Conservation (phyloP, 2,888 invertebrate genomes). For the Ferrisia virgata region DNA sequence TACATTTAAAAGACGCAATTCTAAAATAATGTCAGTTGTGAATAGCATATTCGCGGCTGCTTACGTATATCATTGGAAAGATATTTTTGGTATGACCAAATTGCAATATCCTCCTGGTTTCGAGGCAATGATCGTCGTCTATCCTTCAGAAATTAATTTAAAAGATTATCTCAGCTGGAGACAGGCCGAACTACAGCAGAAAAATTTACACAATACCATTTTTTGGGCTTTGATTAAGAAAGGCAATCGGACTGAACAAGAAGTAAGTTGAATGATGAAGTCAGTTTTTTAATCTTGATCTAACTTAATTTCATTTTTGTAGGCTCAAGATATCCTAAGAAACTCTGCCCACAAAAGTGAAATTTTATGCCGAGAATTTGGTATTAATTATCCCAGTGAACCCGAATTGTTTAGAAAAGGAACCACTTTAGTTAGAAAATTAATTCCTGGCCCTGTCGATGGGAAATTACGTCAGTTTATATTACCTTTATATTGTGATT, state of each 20-base stretch:
- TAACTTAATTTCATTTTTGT: constrained; percentile 51
- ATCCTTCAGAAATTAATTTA: constrained; percentile 82
- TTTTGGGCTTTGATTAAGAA: constrained; percentile 87
- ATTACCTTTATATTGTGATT: constrained; percentile 71
- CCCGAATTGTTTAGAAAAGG: constrained; percentile 84
- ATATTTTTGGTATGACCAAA: constrained; percentile 68
- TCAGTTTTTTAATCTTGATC: not conserved
- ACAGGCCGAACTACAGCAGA: constrained; percentile 92
- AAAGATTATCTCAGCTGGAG: constrained; percentile 89
- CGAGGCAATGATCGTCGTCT: constrained; percentile 83
- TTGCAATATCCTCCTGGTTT: constrained; percentile 86
- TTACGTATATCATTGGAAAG: constrained; percentile 81
- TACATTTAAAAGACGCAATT: constrained; percentile 75
- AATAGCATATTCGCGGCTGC: constrained; percentile 85
- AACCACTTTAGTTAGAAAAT: constrained; percentile 72
- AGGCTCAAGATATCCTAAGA: constrained; percentile 83
- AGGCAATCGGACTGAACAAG: constrained; percentile 67
- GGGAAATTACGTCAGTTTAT: constrained; percentile 56
- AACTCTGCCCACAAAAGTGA: constrained; percentile 92
- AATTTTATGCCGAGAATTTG: constrained; percentile 82
- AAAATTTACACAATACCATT: constrained; percentile 93
- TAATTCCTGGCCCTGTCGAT: constrained; percentile 53
- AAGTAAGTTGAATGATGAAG: constrained; percentile 57
- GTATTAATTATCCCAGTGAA: constrained; percentile 89
- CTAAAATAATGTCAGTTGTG: constrained; percentile 81